A percentile compares a stretch with the other conserved stretches of the same genome.
These are phyloP conservation scores for Drosophila stalkeri DNA, from an alignment of 2,888 invertebrate species.

Conservation along the genomic window DNA sequence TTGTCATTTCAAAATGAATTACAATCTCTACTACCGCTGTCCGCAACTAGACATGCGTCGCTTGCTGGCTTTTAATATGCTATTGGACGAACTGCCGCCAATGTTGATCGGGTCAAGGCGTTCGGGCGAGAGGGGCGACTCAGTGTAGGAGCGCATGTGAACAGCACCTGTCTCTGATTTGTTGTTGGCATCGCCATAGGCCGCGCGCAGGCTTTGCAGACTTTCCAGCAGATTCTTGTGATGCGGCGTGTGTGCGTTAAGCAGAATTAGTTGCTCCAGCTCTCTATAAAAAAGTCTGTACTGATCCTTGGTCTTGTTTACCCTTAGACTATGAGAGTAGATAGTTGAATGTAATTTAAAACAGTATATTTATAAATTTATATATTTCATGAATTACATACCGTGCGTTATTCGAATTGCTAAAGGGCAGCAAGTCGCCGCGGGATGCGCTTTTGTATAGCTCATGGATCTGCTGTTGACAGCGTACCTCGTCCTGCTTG, in stretches of 20 bases:
- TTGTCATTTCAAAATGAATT: not conserved
- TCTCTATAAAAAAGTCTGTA: slow-evolving; percentile 96
- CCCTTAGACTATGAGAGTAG: slow-evolving; percentile 76
- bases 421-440: slow-evolving; percentile 92
- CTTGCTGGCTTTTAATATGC: slow-evolving; percentile 72
- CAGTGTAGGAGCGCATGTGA: slow-evolving; percentile 90
- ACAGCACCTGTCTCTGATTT: slow-evolving; percentile 87
- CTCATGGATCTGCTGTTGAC: slow-evolving; percentile 93
- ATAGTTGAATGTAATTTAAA: not conserved
- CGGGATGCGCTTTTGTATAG: slow-evolving; percentile 93
- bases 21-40: slow-evolving; percentile 63
- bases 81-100: slow-evolving; percentile 45
- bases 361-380: not conserved
- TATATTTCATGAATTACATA: not conserved
- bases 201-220: slow-evolving; percentile 88
- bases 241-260: slow-evolving; percentile 91
- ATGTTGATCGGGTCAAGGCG: slow-evolving; percentile 85
- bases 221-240: slow-evolving; percentile 93
- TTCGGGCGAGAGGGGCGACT: slow-evolving; percentile 94
- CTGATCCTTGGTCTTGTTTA: slow-evolving; percentile 92
- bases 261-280: slow-evolving; percentile 92
- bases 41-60: slow-evolving; percentile 76
- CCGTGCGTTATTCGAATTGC: slow-evolving; percentile 86
- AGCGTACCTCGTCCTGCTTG: slow-evolving; percentile 94
- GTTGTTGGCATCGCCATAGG: slow-evolving; percentile 86